Conservation (phyloP, 2,113 vertebrate species). For the Gorsachius goisagi region DNA sequence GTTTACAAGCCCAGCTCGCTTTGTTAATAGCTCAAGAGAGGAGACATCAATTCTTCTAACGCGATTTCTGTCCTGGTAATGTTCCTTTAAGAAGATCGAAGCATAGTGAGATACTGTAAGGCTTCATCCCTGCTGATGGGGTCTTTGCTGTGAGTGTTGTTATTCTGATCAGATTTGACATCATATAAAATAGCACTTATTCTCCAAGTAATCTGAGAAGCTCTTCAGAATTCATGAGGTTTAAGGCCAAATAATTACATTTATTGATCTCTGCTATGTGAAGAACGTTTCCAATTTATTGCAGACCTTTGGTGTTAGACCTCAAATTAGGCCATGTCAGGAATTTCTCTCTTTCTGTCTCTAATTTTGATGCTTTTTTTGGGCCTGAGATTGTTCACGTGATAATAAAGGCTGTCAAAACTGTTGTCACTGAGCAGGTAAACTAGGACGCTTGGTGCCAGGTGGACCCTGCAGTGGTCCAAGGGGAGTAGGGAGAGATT, state of each 20-base stretch:
- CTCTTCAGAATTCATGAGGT: constrained; percentile 69
- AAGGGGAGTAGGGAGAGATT: not conserved
- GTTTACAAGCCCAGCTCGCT: not conserved
- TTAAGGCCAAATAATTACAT: constrained; percentile 71
- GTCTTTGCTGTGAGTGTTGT: constrained; percentile 20
- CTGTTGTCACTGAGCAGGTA: not conserved
- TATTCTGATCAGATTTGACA: constrained; percentile 66
- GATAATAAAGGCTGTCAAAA: not conserved
- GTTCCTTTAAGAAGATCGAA: constrained; percentile 13
- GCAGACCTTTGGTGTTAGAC: constrained; percentile 14
- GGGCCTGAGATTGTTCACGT: not conserved
- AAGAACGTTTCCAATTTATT: constrained; percentile 66
- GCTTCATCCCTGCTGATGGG: not conserved
- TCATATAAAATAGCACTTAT: constrained; percentile 46
- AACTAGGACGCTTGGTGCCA: not conserved
- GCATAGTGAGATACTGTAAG: not conserved
- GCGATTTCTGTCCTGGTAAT: not conserved
- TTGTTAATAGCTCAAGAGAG: constrained; percentile 13
- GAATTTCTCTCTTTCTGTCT: not conserved
- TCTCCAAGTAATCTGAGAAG: constrained; percentile 37
- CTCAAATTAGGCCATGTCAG: constrained; percentile 5
- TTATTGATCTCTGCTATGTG: constrained; percentile 63
- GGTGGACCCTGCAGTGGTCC: accelerated
- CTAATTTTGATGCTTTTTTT: not conserved
- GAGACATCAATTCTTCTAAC: not conserved